Conservation (phyloP, 2,888 invertebrate species). For the Andricus quercusramuli region DNA sequence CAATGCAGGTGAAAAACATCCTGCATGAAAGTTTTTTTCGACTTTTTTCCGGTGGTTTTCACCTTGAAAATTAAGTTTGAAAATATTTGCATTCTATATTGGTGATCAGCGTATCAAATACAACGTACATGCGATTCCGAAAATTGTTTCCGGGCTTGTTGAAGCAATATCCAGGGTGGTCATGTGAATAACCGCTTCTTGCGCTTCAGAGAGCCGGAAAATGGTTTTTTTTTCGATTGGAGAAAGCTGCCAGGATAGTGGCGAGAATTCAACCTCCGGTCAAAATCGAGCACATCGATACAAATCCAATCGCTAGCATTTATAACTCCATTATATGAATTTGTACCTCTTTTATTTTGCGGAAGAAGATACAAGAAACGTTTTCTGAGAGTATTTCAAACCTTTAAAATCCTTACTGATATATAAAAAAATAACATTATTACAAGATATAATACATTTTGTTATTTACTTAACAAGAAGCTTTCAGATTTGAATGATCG, state of each 20-base stretch:
- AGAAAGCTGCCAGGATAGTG: background rate
- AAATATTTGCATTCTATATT: no score
- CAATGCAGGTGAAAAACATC: no score
- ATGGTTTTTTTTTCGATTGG: background rate
- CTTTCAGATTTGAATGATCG: no score
- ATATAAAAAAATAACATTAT: background rate
- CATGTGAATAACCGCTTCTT: background rate
- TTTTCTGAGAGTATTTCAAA: background rate
- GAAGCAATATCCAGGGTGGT: background rate
- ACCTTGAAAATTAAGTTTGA: no score
- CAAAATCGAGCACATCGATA: background rate
- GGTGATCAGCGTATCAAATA: no score
- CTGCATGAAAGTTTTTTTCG: no score
- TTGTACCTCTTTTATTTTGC: background rate
- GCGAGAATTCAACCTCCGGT: background rate
- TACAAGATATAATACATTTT: background rate
- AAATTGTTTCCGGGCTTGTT: background rate
- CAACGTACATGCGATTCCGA: background rate
- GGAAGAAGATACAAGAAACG: background rate
- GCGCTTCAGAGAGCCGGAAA: slow-evolving; percentile 1
- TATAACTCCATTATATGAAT: background rate
- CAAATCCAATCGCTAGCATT: background rate
- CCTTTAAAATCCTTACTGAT: background rate
- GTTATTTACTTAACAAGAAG: no score
- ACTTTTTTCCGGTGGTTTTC: no score